Conservation (phyloP, 2,888 invertebrate species). For the Creontiades dilutus region DNA sequence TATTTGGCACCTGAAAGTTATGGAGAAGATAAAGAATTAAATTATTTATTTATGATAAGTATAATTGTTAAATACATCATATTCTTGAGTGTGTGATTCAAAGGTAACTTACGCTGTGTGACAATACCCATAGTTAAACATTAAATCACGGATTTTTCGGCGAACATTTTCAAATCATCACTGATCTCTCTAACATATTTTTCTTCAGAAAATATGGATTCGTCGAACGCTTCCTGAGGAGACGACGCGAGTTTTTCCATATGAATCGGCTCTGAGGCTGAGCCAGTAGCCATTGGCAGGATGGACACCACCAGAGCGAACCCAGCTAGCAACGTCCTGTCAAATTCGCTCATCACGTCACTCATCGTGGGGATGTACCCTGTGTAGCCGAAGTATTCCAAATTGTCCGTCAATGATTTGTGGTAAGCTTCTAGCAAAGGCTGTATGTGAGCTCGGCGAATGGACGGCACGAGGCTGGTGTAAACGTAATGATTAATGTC, state of each 20-base stretch:
- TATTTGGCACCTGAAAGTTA: too few relatives aligned
- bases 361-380: conserved; percentile 41
- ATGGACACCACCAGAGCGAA: not conserved
- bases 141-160: not conserved
- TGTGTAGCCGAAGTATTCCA: conserved; percentile 49
- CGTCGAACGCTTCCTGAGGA: not conserved
- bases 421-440: conserved; percentile 60
- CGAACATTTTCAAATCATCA: conserved; percentile 43
- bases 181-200: conserved; percentile 46
- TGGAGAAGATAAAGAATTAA: too few relatives aligned
- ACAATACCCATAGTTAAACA: too few relatives aligned
- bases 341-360: conserved; percentile 51
- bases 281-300: not conserved
- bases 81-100: too few relatives aligned
- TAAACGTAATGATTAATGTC: conserved; percentile 59
- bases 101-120: too few relatives aligned
- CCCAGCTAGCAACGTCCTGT: not conserved
- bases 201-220: not conserved
- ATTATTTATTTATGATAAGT: too few relatives aligned
- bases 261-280: not conserved
- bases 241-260: conserved; percentile 43
- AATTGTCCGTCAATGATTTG: conserved; percentile 46
- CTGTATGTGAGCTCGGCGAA: conserved; percentile 19
- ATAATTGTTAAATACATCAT: too few relatives aligned
- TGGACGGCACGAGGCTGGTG: conserved; percentile 53